Evolutionary conservation across 2,113 vertebrate genomes (phyloP).

Genomic region (Ageneiosus marmoratus): DNA sequence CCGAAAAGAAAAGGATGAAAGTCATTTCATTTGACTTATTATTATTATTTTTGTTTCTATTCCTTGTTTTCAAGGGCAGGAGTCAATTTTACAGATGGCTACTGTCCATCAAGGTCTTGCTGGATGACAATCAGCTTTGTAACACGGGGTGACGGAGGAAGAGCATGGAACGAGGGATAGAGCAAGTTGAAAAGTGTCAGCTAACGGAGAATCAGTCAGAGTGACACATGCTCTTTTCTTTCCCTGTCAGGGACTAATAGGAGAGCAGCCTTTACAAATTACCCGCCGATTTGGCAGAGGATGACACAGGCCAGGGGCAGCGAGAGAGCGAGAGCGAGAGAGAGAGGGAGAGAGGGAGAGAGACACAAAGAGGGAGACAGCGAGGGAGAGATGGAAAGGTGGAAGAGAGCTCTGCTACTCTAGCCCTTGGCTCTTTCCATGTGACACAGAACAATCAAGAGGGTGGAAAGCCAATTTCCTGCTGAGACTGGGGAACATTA

Average conservation of each 20-base stretch:
- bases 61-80: slow-evolving; percentile 58
- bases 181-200: slow-evolving; percentile 54
- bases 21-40: slow-evolving; percentile 64
- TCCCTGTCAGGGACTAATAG: slow-evolving; percentile 72
- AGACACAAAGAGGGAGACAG: slow-evolving; percentile 51
- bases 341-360: slow-evolving; percentile 49
- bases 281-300: slow-evolving; percentile 63
- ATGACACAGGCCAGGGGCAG: slow-evolving; percentile 53
- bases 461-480: slow-evolving; percentile 53
- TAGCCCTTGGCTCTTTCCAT: slow-evolving; percentile 6
- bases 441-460: slow-evolving; percentile 54
- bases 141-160: slow-evolving; percentile 52
- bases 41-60: slow-evolving; percentile 58
- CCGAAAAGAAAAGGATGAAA: slow-evolving; percentile 25
- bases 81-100: slow-evolving; percentile 79
- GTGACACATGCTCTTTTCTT: slow-evolving; percentile 62
- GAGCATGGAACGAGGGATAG: slow-evolving; percentile 31
- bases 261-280: slow-evolving; percentile 70
- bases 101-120: slow-evolving; percentile 68
- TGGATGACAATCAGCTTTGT: slow-evolving; percentile 67
- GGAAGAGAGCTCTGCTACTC: slow-evolving; percentile 17
- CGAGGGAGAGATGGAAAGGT: slow-evolving; percentile 51
- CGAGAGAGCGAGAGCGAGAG: slow-evolving; percentile 48
- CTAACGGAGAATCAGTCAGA: slow-evolving; percentile 66
- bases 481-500: slow-evolving; percentile 44